These are phyloP conservation scores for Callipepla squamata DNA, from an alignment of 2,113 vertebrate species.

Conservation along the genomic window DNA sequence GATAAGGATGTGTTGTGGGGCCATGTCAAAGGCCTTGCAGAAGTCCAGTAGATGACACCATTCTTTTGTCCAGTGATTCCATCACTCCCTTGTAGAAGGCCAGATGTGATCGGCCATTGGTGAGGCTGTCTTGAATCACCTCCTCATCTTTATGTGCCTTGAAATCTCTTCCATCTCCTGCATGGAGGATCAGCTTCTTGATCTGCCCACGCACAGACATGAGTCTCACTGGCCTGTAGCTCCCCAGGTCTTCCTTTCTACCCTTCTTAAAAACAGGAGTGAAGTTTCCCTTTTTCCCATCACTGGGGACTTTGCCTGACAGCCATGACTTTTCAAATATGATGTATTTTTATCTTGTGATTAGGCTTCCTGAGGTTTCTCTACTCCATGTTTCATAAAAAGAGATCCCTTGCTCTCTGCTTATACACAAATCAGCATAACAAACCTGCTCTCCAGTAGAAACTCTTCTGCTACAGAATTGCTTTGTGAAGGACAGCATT, in stretches of 20 bases:
- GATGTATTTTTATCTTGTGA: neutral
- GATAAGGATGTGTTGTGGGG: neutral
- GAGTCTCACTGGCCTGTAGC: neutral
- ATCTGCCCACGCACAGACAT: neutral
- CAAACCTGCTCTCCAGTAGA: neutral
- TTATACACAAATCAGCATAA: neutral
- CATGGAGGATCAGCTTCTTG: neutral
- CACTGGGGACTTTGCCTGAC: neutral
- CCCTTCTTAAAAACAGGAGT: neutral
- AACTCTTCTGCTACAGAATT: neutral
- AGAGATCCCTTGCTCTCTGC: neutral
- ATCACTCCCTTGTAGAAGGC: neutral
- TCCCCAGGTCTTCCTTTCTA: neutral
- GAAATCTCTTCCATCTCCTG: neutral
- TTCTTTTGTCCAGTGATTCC: neutral
- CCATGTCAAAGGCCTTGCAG: neutral
- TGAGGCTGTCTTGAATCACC: neutral
- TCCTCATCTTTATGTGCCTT: neutral
- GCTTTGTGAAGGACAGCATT: neutral
- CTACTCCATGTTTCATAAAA: neutral
- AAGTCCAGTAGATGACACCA: neutral
- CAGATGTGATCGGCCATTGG: no score
- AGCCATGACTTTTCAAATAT: neutral
- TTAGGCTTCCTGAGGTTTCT: neutral
- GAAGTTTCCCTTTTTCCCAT: neutral